These are phyloP conservation scores for Empidonax traillii DNA, from an alignment of 2,113 vertebrate species.

Conservation along the genomic window DNA sequence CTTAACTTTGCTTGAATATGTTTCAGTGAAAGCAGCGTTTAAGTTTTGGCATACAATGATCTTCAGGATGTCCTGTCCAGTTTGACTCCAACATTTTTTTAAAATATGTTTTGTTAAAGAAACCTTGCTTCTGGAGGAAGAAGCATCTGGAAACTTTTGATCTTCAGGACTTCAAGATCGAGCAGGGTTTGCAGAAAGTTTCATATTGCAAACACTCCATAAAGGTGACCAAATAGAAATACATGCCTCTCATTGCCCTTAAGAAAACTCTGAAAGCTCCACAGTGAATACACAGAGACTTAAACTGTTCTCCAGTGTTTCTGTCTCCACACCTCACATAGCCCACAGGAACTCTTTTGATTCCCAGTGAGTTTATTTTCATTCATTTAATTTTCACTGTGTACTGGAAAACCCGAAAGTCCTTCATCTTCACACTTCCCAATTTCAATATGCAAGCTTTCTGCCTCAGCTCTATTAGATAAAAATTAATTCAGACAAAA, in stretches of 20 bases:
- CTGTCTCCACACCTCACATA: neutral
- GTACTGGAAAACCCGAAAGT: neutral
- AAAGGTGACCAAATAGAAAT: neutral
- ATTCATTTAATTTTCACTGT: neutral
- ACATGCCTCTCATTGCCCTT: neutral
- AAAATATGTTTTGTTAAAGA: neutral
- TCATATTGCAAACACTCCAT: neutral
- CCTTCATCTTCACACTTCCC: neutral
- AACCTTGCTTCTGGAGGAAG: neutral
- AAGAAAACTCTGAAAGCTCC: neutral
- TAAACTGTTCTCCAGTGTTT: neutral
- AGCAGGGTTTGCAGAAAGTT: neutral
- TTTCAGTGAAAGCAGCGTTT: neutral
- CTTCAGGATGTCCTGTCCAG: neutral
- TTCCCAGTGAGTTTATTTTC: neutral
- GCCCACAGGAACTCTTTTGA: neutral
- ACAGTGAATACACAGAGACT: neutral
- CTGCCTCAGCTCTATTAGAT: neutral
- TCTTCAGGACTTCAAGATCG: neutral
- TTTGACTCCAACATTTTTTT: neutral
- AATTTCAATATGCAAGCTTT: constrained; percentile 3
- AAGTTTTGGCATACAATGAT: neutral
- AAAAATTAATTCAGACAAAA: constrained; percentile 33
- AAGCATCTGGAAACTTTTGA: neutral
- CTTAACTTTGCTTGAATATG: neutral